A percentile compares a stretch with the other conserved stretches of the same genome.
Evolutionary conservation across 2,113 vertebrate genomes (phyloP).

Genomic region (Procavia capensis): DNA sequence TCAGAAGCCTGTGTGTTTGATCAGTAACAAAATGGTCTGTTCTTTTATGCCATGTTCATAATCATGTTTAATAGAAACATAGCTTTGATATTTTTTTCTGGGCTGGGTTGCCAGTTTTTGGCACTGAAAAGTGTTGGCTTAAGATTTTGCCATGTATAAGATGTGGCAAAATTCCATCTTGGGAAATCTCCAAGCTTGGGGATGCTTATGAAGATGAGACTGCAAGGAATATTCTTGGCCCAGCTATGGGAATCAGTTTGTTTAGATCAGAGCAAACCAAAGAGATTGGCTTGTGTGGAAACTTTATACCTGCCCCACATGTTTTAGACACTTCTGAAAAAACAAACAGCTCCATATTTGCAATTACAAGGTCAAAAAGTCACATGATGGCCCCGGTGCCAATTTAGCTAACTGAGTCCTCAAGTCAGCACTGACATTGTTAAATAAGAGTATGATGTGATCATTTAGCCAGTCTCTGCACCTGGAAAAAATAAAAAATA

Average conservation of each 20-base stretch:
- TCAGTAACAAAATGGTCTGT: slow-evolving; percentile 71
- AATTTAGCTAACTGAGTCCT: slow-evolving; percentile 65
- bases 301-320: slow-evolving; percentile 70
- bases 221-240: slow-evolving; percentile 47
- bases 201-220: slow-evolving; percentile 22
- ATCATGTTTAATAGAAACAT: slow-evolving; percentile 63
- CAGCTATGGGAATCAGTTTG: slow-evolving; percentile 72
- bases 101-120: slow-evolving; percentile 54
- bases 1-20: slow-evolving; percentile 44
- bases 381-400: slow-evolving; percentile 52
- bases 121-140: background rate
- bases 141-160: slow-evolving; percentile 45
- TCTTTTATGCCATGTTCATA: slow-evolving; percentile 55
- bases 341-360: slow-evolving; percentile 73
- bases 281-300: slow-evolving; percentile 70
- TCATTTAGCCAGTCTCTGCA: slow-evolving; percentile 64
- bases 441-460: slow-evolving; percentile 52
- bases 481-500: slow-evolving; percentile 80
- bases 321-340: slow-evolving; percentile 71
- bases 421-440: slow-evolving; percentile 45
- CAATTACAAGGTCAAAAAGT: slow-evolving; percentile 76
- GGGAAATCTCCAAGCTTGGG: slow-evolving; percentile 39
- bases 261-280: slow-evolving; percentile 61
- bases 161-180: slow-evolving; percentile 49
- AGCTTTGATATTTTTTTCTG: slow-evolving; percentile 55